phyloP scores from a whole-genome alignment of 1,140 invertebrate species.

The Colletes latitarsis region DNA sequence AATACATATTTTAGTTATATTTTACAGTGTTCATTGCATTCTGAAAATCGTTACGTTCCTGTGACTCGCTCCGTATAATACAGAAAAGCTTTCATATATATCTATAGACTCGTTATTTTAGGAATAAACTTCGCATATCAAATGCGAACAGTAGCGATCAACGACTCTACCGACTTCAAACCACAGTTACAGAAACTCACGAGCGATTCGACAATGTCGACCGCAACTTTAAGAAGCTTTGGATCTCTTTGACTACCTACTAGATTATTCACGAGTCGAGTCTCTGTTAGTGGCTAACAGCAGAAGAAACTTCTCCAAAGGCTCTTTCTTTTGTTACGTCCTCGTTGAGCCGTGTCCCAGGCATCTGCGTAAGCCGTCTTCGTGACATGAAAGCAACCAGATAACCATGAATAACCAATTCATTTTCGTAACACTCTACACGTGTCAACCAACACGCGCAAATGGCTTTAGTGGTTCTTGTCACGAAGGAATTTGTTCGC shows the following conservation, averaged over 20 bases:
- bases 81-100: too few relatives aligned
- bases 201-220: neutral
- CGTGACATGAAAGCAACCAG: neutral
- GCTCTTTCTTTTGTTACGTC: constrained; percentile 5
- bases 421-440: constrained; percentile 3
- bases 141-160: too few relatives aligned
- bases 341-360: neutral
- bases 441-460: neutral
- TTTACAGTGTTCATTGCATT: too few relatives aligned
- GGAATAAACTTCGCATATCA: too few relatives aligned
- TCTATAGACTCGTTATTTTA: too few relatives aligned
- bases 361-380: constrained; percentile 6
- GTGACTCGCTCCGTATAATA: too few relatives aligned
- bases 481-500: neutral
- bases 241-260: neutral
- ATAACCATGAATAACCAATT: constrained; percentile 45
- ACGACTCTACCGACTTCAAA: neutral
- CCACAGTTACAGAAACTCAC: neutral
- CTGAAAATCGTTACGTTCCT: too few relatives aligned
- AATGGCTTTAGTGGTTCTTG: neutral
- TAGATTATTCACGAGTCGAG: constrained; percentile 36
- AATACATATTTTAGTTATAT: too few relatives aligned
- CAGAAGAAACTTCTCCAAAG: neutral
- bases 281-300: neutral
- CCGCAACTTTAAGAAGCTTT: constrained; percentile 6